These are phyloP conservation scores for Panorpa germanica DNA, from an alignment of 2,888 invertebrate genomes.

Conservation along the genomic window DNA sequence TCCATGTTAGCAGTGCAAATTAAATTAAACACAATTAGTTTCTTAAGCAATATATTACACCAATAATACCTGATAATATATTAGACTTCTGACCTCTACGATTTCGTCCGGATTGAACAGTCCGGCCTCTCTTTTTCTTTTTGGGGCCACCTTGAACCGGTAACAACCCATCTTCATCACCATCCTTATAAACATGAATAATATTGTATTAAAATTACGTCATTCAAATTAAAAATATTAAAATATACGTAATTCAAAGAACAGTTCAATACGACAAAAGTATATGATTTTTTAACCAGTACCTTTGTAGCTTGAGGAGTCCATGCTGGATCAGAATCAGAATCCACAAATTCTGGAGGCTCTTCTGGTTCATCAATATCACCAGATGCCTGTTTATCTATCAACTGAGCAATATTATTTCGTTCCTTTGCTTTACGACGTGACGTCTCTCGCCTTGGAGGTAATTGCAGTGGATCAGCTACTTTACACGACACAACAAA, in stretches of 20 bases:
- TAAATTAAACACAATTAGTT: constrained; percentile 3
- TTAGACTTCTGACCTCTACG: constrained; percentile 12
- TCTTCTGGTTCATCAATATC: constrained; percentile 34
- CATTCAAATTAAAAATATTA: constrained; percentile 12
- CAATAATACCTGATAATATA: constrained; percentile 15
- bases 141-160: constrained; percentile 9
- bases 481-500: too few species aligned
- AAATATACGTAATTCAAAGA: constrained; percentile 1
- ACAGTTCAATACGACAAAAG: too few species aligned
- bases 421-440: constrained; percentile 49
- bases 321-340: constrained; percentile 58
- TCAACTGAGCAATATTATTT: constrained; percentile 30
- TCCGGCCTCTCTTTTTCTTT: constrained; percentile 8
- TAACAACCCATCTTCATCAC: constrained; percentile 11
- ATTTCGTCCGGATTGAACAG: constrained; percentile 10
- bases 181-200: constrained; percentile 10
- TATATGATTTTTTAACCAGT: constrained; percentile 7
- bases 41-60: constrained; percentile 6
- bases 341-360: constrained; percentile 35
- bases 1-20: too few species aligned
- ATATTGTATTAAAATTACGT: constrained; percentile 7
- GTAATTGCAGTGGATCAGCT: constrained; percentile 25
- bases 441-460: constrained; percentile 39
- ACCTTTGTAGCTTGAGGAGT: constrained; percentile 39
- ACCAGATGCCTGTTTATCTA: constrained; percentile 20